Evolutionary conservation across 2,113 vertebrate genomes (phyloP).

Genomic region (Nycticorax nycticorax): DNA sequence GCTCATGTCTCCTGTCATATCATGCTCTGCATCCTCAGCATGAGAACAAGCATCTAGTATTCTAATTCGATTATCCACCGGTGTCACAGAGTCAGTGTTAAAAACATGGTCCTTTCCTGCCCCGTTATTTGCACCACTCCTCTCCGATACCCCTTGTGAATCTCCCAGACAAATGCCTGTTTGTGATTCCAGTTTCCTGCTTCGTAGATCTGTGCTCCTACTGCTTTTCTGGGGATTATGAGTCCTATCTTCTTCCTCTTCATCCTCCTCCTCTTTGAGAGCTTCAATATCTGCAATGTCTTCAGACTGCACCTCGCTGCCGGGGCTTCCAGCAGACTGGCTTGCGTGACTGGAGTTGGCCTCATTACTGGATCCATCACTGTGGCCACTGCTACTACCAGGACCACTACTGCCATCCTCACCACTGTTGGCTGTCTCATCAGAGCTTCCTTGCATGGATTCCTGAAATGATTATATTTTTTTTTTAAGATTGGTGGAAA

Average conservation of each 20-base stretch:
- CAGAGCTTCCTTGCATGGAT: conserved; percentile 98
- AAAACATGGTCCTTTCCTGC: conserved; percentile 85
- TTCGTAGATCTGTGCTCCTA: conserved; percentile 82
- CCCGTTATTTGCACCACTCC: conserved; percentile 69
- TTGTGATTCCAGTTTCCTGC: conserved; percentile 87
- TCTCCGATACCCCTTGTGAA: conserved; percentile 73
- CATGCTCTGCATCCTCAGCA: conserved; percentile 81
- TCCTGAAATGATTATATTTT: conserved; percentile 75
- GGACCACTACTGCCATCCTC: conserved; percentile 98
- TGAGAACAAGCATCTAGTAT: conserved; percentile 87
- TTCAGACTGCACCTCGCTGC: conserved; percentile 94
- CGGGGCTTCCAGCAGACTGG: conserved; percentile 95
- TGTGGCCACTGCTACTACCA: conserved; percentile 93
- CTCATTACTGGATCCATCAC: conserved; percentile 95
- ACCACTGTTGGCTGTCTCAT: conserved; percentile 98
- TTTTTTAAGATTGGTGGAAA: background rate
- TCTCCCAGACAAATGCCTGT: conserved; percentile 84
- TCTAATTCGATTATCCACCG: conserved; percentile 84
- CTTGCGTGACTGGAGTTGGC: conserved; percentile 94
- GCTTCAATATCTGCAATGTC: conserved; percentile 97
- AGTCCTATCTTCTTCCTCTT: conserved; percentile 84
- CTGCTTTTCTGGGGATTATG: conserved; percentile 81
- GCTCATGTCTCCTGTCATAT: conserved; percentile 81
- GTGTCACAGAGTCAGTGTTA: conserved; percentile 78
- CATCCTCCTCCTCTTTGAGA: conserved; percentile 93